Evolutionary conservation across 2,888 invertebrate genomes (phyloP).

Genomic region (Blomia tropicalis): DNA sequence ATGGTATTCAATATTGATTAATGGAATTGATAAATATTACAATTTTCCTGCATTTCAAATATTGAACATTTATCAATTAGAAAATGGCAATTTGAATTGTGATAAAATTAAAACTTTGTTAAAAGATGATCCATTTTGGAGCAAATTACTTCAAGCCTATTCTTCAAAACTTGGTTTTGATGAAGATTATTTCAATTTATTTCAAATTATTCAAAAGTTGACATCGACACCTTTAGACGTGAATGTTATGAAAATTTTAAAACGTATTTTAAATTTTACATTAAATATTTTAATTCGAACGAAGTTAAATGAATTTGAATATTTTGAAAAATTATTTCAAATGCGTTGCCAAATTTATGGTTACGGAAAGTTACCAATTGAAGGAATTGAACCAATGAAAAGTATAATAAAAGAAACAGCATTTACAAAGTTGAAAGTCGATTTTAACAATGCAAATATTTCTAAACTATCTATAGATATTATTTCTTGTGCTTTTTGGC

Average conservation of each 20-base stretch:
- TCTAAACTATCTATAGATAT: not conserved
- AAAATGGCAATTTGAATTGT: not conserved
- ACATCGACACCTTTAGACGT: not conserved
- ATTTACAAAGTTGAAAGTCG: not conserved
- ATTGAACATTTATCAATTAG: not conserved
- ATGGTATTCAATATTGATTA: not conserved
- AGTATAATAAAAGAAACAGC: not conserved
- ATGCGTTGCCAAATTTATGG: not conserved
- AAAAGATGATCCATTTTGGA: not conserved
- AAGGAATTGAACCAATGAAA: not conserved
- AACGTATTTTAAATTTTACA: not conserved
- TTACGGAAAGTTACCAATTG: not conserved
- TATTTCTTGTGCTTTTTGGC: not conserved
- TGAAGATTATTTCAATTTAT: not conserved
- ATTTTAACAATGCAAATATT: not conserved
- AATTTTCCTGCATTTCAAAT: not conserved
- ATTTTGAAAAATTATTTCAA: not conserved
- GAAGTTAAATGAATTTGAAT: not conserved
- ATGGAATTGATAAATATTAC: not conserved
- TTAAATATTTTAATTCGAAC: not conserved
- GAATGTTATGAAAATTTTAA: not conserved
- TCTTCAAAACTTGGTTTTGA: not conserved
- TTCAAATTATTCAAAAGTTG: too few relatives aligned
- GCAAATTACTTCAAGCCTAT: not conserved
- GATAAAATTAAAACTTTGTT: not conserved